Evolutionary conservation across 2,797 vertebrate genomes (phyloP), one percentile per base, ranked within the genome.

Genomic region (Merluccius polli): DNA sequence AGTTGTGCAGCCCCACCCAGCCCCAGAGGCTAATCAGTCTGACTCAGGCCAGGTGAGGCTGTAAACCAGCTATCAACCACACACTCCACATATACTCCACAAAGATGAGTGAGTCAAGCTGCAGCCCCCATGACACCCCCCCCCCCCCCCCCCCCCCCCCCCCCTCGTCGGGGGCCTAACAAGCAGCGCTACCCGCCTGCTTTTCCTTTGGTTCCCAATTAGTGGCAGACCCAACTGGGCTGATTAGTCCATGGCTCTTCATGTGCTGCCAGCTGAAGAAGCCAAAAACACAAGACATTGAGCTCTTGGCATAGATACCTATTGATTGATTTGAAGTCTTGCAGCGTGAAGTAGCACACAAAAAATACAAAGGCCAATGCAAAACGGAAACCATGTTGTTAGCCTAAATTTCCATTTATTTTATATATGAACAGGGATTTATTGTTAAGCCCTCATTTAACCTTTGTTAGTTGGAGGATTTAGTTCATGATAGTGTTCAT

Each of bases 191-290:
- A 74, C 38, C 31, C 18, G 48, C 73, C 75, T 77, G 76, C 73
- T 65, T 77, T 52, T 65, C 69, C 76, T 78, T 74, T 76, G 68
- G 63, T 76, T 80, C 77, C 80, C 82, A 87, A 86, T 90, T 88
- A 88, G 85, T 72, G 83, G 79, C 84, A 33, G 78, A 78, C 79
- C 79, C 86, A 88, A 89, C 85, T 90, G 85, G 86, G 77, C 83
- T 87, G 84, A 89, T 89, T 89, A 89, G 84, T 81, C 79, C 75
- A 86, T 84, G 84, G 84, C 82, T 80, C 86, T 86, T 86, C 83
- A 87, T 83, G 71, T 76, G 70, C 79, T 85, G 85, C 85, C 89
- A 90, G 84, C 72, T 85, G 73, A 84, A 82, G 67, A 84, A 73
- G 81, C 71, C 77, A 77, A 73, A 78, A 67, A 73, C 75, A 77